Evolutionary conservation across 1,140 invertebrate genomes (phyloP), one percentile per base, ranked within the genome.

Genomic region (Steinernema feltiae): DNA sequence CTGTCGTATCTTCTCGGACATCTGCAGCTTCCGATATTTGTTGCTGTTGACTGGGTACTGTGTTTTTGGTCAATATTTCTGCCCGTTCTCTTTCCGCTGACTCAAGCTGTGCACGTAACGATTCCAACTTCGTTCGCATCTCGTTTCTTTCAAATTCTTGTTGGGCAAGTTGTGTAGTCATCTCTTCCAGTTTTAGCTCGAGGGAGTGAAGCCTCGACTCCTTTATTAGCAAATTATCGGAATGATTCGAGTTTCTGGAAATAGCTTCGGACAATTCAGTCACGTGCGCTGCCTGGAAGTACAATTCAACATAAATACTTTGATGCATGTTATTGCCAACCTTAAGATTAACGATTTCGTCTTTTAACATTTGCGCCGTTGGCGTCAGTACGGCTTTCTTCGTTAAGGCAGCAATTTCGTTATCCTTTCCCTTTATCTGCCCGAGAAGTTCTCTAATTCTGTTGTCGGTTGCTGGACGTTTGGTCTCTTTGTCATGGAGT

Each of bases 261-360:
- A 7, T 7, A 12, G 24, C 27, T 30, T 76, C 75, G 7, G 71
- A 27, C 7, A 76, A 12, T 75, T 76, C 75, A 30, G 29, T n/a
- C n/a, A 18, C 73, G 32, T 76, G 75, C 7, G 72, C 75, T 12
- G 3, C 48, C 75, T 76, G 27, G 30, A 76, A 74, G 12, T 18
- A 73, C 1, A 73, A n/a, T n/a, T n/a, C n/a, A n/a, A n/a, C n/a
- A n/a, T n/a, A n/a, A n/a, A n/a, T n/a, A n/a, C n/a, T n/a, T n/a
- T 69, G 15, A 73, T 17, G n/a, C 17, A 73, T 24, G 41, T 15
- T 73, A 17, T 17, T 18, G 32, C 74, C 24, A n/a, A 78, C 77
- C 76, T 79, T 78, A 71, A 78, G 29, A 48, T 78, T 78, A 0
- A 15, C 53, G 18, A 78, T 75, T 79, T 78, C 63, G 41, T 78